Conservation (phyloP, 2,888 invertebrate species). For the Aromia moschata region DNA sequence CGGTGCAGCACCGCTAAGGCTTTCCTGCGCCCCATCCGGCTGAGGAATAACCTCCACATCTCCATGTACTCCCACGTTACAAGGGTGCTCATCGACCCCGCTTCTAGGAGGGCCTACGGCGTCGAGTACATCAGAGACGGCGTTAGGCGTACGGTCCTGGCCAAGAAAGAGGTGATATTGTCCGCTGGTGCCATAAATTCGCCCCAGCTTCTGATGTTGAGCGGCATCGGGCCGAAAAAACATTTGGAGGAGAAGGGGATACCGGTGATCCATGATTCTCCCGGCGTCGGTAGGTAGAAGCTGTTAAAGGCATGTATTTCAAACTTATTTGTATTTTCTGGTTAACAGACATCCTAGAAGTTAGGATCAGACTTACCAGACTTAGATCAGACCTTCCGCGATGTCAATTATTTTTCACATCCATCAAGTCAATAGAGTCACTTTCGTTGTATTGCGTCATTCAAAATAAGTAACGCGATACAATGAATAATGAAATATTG, state of each 20-base stretch:
- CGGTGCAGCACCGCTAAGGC: conserved; percentile 88
- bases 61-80: conserved; percentile 84
- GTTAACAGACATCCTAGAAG: too few relatives aligned
- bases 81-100: conserved; percentile 72
- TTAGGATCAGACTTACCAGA: too few relatives aligned
- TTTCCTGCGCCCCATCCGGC: conserved; percentile 80
- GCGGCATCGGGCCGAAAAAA: conserved; percentile 82
- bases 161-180: conserved; percentile 83
- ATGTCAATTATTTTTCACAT: too few relatives aligned
- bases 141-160: conserved; percentile 72
- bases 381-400: too few relatives aligned
- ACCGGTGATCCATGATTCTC: conserved; percentile 72
- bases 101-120: conserved; percentile 75
- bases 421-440: too few relatives aligned
- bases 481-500: too few relatives aligned
- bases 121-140: conserved; percentile 81
- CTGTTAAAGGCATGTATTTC: too few relatives aligned
- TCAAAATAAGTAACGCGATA: too few relatives aligned
- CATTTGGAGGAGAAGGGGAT: conserved; percentile 79
- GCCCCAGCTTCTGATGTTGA: conserved; percentile 91
- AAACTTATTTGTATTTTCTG: too few relatives aligned
- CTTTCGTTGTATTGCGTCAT: too few relatives aligned
- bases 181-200: conserved; percentile 90
- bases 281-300: conserved; percentile 70
- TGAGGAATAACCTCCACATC: conserved; percentile 83